Evolutionary conservation across 2,113 vertebrate genomes (phyloP).

Genomic region (Rhabdornis inornatus): DNA sequence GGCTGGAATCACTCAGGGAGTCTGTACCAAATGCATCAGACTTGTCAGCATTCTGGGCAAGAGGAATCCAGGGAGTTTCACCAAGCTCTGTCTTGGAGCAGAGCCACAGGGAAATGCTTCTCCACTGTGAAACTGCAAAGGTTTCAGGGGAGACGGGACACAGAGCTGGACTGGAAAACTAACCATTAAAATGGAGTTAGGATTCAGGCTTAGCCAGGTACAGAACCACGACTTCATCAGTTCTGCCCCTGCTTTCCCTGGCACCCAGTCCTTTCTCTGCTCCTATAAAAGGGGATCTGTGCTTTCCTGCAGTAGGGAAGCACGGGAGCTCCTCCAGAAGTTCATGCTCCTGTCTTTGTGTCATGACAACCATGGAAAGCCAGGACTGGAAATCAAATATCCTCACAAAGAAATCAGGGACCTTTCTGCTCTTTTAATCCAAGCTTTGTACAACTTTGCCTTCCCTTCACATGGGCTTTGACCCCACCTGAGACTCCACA

Average conservation of each 20-base stretch:
- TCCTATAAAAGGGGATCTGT: background rate
- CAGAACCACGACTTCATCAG: background rate
- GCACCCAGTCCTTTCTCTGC: background rate
- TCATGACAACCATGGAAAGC: background rate
- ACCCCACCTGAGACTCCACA: background rate
- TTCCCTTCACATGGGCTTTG: background rate
- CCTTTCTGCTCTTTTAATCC: background rate
- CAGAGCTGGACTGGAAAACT: background rate
- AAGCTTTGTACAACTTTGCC: background rate
- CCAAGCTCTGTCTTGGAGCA: background rate
- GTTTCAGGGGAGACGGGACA: background rate
- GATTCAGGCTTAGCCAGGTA: background rate
- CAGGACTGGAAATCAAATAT: background rate
- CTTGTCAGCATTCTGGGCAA: background rate
- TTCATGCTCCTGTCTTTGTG: background rate
- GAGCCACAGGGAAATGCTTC: background rate
- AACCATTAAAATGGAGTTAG: fast-evolving
- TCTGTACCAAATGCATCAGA: background rate
- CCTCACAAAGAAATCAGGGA: background rate
- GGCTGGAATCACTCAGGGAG: background rate
- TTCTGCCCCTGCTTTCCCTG: background rate
- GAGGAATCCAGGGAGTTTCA: background rate
- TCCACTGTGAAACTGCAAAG: background rate
- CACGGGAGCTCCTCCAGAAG: background rate
- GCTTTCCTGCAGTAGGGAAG: background rate